Evolutionary conservation across 2,113 vertebrate species (phyloP).

Genomic region (Corythaixoides concolor): DNA sequence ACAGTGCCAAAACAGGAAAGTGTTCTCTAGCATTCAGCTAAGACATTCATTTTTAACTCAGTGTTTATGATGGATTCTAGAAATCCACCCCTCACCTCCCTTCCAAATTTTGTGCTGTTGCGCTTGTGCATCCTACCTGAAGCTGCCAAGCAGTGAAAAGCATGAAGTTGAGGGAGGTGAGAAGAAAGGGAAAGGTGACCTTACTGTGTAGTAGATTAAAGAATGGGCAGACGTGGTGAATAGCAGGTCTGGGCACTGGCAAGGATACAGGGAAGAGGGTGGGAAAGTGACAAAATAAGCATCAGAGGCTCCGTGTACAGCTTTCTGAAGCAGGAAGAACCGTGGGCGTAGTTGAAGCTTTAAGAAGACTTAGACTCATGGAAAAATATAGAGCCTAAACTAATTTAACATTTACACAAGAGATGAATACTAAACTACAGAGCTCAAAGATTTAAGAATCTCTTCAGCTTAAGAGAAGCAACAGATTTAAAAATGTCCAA

Average conservation of each 20-base stretch:
- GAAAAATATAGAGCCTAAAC: conserved; percentile 2
- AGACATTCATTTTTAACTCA: background rate
- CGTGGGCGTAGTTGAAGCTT: background rate
- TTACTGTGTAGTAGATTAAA: background rate
- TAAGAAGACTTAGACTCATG: background rate
- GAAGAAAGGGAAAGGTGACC: background rate
- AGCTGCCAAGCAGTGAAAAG: background rate
- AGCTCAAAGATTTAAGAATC: background rate
- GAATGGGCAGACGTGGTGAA: background rate
- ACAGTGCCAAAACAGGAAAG: background rate
- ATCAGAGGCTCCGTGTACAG: background rate
- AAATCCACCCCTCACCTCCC: background rate
- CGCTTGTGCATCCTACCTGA: background rate
- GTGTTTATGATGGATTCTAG: background rate
- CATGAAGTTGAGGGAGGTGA: background rate
- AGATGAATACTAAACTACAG: background rate
- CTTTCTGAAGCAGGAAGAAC: background rate
- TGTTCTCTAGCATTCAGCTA: background rate
- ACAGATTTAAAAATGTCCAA: background rate
- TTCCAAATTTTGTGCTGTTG: background rate
- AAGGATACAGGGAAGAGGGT: background rate
- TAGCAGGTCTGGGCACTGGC: background rate
- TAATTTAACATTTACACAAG: conserved; percentile 22
- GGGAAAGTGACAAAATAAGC: background rate
- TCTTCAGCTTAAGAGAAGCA: background rate